Evolutionary conservation across 2,797 vertebrate genomes (phyloP).

Genomic region (Perodicticus potto): DNA sequence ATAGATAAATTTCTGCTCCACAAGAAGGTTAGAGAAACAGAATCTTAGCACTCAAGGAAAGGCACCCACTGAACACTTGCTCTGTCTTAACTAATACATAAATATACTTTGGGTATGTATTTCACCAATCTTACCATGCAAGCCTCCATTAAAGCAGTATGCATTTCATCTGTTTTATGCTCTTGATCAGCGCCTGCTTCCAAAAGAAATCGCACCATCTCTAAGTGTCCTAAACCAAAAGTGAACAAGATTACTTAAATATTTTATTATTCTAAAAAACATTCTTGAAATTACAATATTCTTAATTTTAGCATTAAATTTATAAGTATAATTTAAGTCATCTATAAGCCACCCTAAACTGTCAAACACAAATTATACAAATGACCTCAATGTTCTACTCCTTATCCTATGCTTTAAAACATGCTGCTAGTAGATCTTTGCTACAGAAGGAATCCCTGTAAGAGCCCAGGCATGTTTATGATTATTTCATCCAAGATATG

Average conservation of each 20-base stretch:
- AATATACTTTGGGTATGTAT: background rate
- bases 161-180: slow-evolving; percentile 93
- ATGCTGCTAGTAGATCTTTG: background rate
- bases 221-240: slow-evolving; percentile 89
- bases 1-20: background rate
- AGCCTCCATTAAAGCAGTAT: slow-evolving; percentile 92
- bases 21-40: background rate
- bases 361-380: slow-evolving; percentile 18
- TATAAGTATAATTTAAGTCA: slow-evolving; percentile 38
- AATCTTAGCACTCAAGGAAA: slow-evolving; percentile 29
- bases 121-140: slow-evolving; percentile 89
- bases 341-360: background rate
- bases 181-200: slow-evolving; percentile 92
- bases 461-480: background rate
- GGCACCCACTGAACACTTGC: background rate
- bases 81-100: background rate
- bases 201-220: slow-evolving; percentile 92
- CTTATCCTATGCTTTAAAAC: background rate
- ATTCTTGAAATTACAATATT: background rate
- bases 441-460: background rate
- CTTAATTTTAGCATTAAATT: slow-evolving; percentile 42
- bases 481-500: slow-evolving; percentile 6
- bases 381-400: background rate
- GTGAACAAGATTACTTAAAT: slow-evolving; percentile 35
- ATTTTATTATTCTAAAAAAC: slow-evolving; percentile 40